Evolutionary conservation across 53 echinoderm and acorn worm species (phyloP).

Genomic region (Hippasteria phrygiana): DNA sequence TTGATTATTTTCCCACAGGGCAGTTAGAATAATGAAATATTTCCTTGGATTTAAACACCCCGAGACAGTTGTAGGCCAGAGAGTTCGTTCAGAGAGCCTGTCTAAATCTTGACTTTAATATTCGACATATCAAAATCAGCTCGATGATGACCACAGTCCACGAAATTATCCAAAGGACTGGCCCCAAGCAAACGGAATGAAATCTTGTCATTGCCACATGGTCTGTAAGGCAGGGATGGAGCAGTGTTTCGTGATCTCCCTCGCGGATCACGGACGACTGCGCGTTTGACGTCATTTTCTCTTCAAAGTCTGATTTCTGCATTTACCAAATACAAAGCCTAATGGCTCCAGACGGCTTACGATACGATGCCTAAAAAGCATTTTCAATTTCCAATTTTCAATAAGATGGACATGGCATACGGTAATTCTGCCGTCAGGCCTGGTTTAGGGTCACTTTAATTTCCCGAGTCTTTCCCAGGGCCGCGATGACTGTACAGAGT

Average conservation of each 20-base stretch:
- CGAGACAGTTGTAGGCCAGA: too few species aligned
- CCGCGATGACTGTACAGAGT: too few species aligned
- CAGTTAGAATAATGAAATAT: too few species aligned
- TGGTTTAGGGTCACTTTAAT: too few species aligned
- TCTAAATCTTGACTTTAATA: too few species aligned
- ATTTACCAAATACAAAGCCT: slow-evolving; percentile 22
- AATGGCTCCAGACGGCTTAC: slow-evolving; percentile 48
- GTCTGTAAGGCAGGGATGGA: slow-evolving; percentile 1
- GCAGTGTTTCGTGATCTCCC: slow-evolving; percentile 13
- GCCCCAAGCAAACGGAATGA: slow-evolving; percentile 20
- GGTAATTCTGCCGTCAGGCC: too few species aligned
- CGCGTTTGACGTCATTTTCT: slow-evolving; percentile 37
- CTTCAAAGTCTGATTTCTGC: slow-evolving; percentile 4
- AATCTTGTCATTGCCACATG: slow-evolving; percentile 46
- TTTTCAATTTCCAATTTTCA: not conserved
- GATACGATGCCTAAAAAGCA: slow-evolving; percentile 5
- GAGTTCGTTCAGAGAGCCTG: too few species aligned
- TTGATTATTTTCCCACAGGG: too few species aligned
- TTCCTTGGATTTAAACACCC: too few species aligned
- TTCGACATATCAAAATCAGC: not conserved
- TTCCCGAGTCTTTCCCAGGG: too few species aligned
- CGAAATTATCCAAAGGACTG: not conserved
- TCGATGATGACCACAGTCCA: not conserved
- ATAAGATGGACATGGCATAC: too few species aligned
- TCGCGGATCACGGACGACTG: slow-evolving; percentile 30